Evolutionary conservation across 2,113 vertebrate species (phyloP), one percentile per base, ranked within the genome.

Genomic region (Microcebus lehilahytsara): DNA sequence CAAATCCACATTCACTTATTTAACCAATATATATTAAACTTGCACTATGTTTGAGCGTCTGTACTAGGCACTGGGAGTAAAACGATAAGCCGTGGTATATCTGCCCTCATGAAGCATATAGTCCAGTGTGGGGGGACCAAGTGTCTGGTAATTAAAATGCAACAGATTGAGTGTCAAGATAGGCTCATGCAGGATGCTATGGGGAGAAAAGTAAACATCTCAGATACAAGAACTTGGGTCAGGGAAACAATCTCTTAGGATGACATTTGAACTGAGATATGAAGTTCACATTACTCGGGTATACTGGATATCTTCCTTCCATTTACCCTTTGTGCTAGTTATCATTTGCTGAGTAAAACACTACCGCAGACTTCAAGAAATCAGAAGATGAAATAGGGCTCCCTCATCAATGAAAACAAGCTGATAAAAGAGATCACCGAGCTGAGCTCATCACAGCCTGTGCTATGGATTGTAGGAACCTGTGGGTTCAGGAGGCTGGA

Each of bases 1-100:
- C 69, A 89, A 64, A 93, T 86, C 37, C 12, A 66, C 75, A 89
- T 64, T 78, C 25, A 89, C 32, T 92, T 84, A 94, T 69, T 85
- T 95, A 86, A 79, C 72, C 30, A 85, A 37, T 72, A 32, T 62
- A 40, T 77, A 79, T 23, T 62, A 96, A 85, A 85, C 20, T 23
- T 88, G 2, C 25, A 62, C 58, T 95, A 12, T 86, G 19, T 46
- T 72, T 91, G 58, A 91, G 56, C 80, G 30, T 72, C 49, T 66
- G 11, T 53, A 79, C 30, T 64, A 83, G 53, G 13, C 22, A 32
- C 34, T 40, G 3, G 58, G 19, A 10, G 5, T 62, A 16, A 95
- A 67, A 62, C n/a, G 49, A 79, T 42, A 62, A 90, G 9, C 11
- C 25, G 42, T 40, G 11, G 49, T 10, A 2, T 79, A 46, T 46